Base-by-base conservation (phyloP, 2,797 vertebrate species). In the Halcyon smyrnensis region DNA sequence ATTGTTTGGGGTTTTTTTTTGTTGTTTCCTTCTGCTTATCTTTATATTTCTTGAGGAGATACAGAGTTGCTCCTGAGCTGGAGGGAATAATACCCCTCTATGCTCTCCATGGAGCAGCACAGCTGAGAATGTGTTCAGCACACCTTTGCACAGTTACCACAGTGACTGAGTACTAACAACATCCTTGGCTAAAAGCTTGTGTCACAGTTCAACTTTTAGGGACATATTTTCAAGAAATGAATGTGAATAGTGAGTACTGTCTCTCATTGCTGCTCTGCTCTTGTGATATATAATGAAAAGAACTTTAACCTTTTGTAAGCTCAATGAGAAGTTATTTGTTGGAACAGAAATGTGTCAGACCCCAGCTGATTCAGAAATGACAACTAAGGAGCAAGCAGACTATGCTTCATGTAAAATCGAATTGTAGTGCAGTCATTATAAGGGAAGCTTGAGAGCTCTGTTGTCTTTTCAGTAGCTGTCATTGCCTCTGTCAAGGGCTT, bases 401-500 rank as follows among this genome's bases (percentile, higher is more conserved):
- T 83, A 48, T 53, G 51, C 59, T 94, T 96, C 79, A 92, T 68
- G 56, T 86, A 90, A 96, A 90, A 97, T 82, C 91, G 70, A 79
- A 12, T 82, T 92, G 57, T 89, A 83, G 54, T 85, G 50, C 34
- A 53, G 0, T 96, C 79, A 69, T 64, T 70, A 70, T 84, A 93
- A 94, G 34, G 43, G 65, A 74, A 43, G 62, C 37, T 81, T 93
- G 62, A 94, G 87, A 96, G 64, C 59, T 91, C 75, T 54, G 60
- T 93, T 96, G 73, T 95, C 93, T 89, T 97, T 95, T 95, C 84
- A 91, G 71, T 57, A 87, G 45, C 59, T 96, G 73, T 80, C 96
- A 92, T 90, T 83, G 63, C 78, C 59, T 70, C 70, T 71, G 89
- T 93, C 81, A 86, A 93, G 86, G 76, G 62, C 80, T 96, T 62